Percentiles rank a stretch among this genome's conserved stretches.
Evolutionary conservation across 1,140 invertebrate genomes (phyloP).

Genomic region (Riptortus pedestris): DNA sequence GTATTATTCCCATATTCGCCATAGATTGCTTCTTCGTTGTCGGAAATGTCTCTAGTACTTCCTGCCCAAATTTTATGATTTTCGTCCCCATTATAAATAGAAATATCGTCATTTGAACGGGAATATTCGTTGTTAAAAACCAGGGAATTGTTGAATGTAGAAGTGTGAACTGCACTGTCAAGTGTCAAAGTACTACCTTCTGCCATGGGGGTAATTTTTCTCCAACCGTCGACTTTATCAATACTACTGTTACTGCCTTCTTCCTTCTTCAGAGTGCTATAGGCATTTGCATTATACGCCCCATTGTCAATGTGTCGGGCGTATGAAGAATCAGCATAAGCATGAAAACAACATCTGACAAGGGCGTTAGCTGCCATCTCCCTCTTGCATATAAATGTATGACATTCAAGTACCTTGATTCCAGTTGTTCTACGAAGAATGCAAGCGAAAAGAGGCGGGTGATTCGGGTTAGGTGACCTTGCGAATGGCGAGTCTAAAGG

Average conservation of each 20-base stretch:
- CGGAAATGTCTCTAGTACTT: constrained; percentile 55
- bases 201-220: constrained; percentile 37
- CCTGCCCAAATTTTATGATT: constrained; percentile 89
- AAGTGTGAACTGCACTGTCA: constrained; percentile 32
- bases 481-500: constrained; percentile 94
- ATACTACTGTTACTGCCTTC: constrained; percentile 31
- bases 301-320: constrained; percentile 64
- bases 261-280: constrained; percentile 40
- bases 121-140: constrained; percentile 46
- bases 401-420: constrained; percentile 98
- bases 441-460: constrained; percentile 93
- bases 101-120: constrained; percentile 50
- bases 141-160: constrained; percentile 33
- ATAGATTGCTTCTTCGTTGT: constrained; percentile 51
- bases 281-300: constrained; percentile 39
- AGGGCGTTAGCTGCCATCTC: constrained; percentile 89
- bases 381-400: constrained; percentile 94
- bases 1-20: constrained; percentile 62
- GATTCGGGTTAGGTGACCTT: constrained; percentile 66
- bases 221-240: constrained; percentile 43
- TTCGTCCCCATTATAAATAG: constrained; percentile 77
- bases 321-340: constrained; percentile 87
- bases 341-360: constrained; percentile 88
- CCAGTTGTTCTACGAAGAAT: constrained; percentile 89
- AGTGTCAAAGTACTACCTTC: constrained; percentile 46